phyloP scores from a whole-genome alignment of 2,113 vertebrate species.

The Petrocephalus microphthalmus region DNA sequence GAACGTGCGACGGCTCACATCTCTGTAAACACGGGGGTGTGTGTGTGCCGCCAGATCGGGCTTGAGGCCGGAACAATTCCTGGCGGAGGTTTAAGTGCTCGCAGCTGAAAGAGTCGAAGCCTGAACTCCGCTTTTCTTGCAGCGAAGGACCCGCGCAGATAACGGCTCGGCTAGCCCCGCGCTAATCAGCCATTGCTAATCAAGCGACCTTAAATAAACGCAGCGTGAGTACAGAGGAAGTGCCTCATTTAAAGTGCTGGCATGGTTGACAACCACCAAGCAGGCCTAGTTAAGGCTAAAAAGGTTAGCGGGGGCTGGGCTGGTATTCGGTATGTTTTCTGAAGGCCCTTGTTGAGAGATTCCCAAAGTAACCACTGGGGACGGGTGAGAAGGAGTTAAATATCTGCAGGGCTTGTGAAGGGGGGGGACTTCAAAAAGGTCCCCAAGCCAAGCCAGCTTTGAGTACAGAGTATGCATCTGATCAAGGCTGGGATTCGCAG shows the following conservation, averaged over 20 bases:
- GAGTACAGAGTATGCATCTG: neutral
- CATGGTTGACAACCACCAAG: neutral
- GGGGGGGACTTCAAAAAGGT: constrained; percentile 10
- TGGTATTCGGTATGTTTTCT: neutral
- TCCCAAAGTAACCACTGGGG: neutral
- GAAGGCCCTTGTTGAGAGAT: neutral
- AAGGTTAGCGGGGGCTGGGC: neutral
- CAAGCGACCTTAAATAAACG: neutral
- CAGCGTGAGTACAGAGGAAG: neutral
- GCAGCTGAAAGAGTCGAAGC: neutral
- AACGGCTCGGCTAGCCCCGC: neutral
- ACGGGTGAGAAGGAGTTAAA: constrained; percentile 11
- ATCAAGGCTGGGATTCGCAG: constrained; percentile 27
- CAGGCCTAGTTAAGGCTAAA: neutral
- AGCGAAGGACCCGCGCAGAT: neutral
- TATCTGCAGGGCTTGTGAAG: constrained; percentile 15
- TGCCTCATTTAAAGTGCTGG: neutral
- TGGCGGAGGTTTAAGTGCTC: neutral
- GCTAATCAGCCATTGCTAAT: constrained; percentile 9
- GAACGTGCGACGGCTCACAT: neutral
- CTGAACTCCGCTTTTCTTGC: neutral
- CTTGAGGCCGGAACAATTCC: neutral
- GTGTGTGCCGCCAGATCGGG: neutral
- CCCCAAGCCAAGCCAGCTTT: neutral
- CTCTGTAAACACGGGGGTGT: neutral